Evolutionary conservation across 2,888 invertebrate species (phyloP).

Genomic region (Thereva unica): DNA sequence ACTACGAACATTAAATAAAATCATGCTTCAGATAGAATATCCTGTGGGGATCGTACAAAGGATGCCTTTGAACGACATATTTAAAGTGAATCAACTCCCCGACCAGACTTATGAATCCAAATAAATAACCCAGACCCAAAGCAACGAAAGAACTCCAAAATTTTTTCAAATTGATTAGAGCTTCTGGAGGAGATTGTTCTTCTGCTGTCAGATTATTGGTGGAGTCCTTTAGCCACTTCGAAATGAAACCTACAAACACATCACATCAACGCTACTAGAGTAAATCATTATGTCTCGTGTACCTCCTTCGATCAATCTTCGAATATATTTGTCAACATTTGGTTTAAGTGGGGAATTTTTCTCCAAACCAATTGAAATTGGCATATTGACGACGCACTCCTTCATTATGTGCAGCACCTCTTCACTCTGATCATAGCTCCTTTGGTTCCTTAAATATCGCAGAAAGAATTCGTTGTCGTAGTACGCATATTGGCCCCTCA

Average conservation of each 20-base stretch:
- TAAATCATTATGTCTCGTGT: background rate
- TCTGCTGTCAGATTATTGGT: constrained; percentile 65
- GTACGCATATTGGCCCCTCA: constrained; percentile 73
- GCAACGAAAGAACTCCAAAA: constrained; percentile 77
- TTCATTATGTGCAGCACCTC: constrained; percentile 74
- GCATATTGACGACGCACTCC: constrained; percentile 79
- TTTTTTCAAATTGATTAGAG: constrained; percentile 76
- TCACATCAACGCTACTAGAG: too few species aligned
- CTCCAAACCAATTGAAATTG: constrained; percentile 78
- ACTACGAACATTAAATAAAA: background rate
- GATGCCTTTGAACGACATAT: constrained; percentile 67
- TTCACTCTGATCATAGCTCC: constrained; percentile 54
- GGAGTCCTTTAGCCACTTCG: constrained; percentile 79
- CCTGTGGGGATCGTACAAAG: constrained; percentile 69
- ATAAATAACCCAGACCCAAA: constrained; percentile 69
- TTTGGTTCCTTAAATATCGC: constrained; percentile 66
- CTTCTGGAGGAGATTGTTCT: constrained; percentile 68
- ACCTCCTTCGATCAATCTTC: constrained; percentile 74
- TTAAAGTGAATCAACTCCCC: constrained; percentile 72
- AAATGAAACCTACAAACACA: constrained; percentile 66
- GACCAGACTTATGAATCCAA: constrained; percentile 63
- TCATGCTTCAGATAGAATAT: constrained; percentile 49
- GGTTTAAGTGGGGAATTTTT: constrained; percentile 80
- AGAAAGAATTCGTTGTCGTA: constrained; percentile 78
- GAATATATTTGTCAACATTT: constrained; percentile 68